These are phyloP conservation scores for Salticus scenicus DNA, from an alignment of 2,888 invertebrate species.

Conservation along the genomic window DNA sequence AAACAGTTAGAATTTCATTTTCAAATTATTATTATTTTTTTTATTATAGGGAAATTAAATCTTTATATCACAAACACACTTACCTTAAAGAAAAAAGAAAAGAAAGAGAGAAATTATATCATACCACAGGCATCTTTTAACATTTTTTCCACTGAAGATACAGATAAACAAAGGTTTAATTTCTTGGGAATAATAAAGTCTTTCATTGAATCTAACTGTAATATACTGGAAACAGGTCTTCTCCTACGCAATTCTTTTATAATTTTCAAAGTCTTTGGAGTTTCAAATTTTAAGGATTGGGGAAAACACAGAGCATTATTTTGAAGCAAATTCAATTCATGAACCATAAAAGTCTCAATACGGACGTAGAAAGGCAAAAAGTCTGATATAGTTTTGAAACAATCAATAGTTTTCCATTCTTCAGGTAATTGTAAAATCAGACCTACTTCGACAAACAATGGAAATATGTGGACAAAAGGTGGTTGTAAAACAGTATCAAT, in stretches of 20 bases:
- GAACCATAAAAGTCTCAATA: slow-evolving; percentile 23
- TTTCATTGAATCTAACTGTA: background rate
- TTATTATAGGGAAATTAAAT: too few relatives aligned
- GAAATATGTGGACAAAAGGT: slow-evolving; percentile 13
- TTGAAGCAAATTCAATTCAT: slow-evolving; percentile 42
- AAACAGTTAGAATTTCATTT: too few relatives aligned
- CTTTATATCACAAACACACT: too few relatives aligned
- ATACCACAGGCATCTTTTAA: background rate
- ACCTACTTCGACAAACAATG: slow-evolving; percentile 45
- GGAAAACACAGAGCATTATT: background rate
- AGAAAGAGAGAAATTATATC: too few relatives aligned
- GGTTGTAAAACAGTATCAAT: slow-evolving; percentile 19
- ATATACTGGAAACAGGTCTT: slow-evolving; percentile 21
- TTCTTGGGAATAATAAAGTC: background rate
- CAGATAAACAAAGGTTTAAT: slow-evolving; percentile 15
- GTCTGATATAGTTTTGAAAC: slow-evolving; percentile 10
- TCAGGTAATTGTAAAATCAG: slow-evolving; percentile 39
- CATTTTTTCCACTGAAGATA: background rate
- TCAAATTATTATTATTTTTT: too few relatives aligned
- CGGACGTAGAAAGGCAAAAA: slow-evolving; percentile 35
- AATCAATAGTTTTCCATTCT: background rate
- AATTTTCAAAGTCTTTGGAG: background rate
- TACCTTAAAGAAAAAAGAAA: too few relatives aligned
- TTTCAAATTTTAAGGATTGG: background rate
- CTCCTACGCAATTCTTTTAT: background rate